Evolutionary conservation across 2,888 invertebrate species (phyloP).

Genomic region (Drosophila atripex): DNA sequence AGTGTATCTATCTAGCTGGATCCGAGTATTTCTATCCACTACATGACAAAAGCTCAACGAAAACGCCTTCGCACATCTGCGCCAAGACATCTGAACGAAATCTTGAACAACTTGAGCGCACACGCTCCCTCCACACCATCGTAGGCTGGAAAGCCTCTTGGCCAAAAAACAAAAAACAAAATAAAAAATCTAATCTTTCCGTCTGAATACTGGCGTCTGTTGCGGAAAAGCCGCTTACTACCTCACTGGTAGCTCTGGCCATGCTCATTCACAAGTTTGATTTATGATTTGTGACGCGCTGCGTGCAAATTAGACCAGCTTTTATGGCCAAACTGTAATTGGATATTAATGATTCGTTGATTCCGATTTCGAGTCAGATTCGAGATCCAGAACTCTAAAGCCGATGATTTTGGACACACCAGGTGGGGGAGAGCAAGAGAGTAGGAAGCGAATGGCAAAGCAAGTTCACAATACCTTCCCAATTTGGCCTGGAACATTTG

Average conservation of each 20-base stretch:
- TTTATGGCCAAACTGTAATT: conserved; percentile 71
- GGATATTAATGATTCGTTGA: conserved; percentile 69
- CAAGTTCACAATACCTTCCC: conserved; percentile 58
- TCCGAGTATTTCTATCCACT: conserved; percentile 12
- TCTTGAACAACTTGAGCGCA: conserved; percentile 51
- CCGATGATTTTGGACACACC: not conserved
- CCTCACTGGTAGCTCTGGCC: conserved; percentile 40
- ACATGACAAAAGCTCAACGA: conserved; percentile 48
- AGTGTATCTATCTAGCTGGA: conserved; percentile 1
- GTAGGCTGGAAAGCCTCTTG: conserved; percentile 41
- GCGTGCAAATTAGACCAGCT: conserved; percentile 72
- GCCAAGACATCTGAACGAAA: conserved; percentile 54
- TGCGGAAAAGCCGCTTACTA: conserved; percentile 51
- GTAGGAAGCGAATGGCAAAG: conserved; percentile 38
- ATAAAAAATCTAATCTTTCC: conserved; percentile 40
- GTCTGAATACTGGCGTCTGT: conserved; percentile 51
- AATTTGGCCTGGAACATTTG: conserved; percentile 51
- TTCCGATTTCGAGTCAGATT: conserved; percentile 38
- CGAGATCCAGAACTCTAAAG: conserved; percentile 44
- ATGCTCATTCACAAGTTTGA: conserved; percentile 50
- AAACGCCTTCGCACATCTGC: conserved; percentile 70
- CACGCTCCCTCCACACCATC: conserved; percentile 17
- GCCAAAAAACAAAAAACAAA: too few relatives aligned
- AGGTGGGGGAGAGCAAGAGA: conserved; percentile 5
- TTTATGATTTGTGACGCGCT: conserved; percentile 73